Evolutionary conservation across 2,113 vertebrate genomes (phyloP), one percentile per base, ranked within the genome.

Genomic region (Lepidothrix coronata): DNA sequence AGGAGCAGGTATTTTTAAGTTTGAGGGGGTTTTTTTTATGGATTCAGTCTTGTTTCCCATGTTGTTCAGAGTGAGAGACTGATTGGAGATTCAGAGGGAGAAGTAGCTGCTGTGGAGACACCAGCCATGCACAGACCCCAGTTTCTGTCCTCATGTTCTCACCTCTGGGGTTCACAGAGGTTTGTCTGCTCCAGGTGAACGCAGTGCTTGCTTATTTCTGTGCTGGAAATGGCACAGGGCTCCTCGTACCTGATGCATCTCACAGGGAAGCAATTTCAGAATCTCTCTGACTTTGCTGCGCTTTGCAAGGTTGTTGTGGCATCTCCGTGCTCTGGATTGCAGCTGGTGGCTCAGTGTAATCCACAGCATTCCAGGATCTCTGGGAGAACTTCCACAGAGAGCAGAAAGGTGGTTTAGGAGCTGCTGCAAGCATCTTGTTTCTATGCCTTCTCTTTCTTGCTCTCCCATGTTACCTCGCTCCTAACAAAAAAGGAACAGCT

Each of bases 1-100:
- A 79, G 52, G 12, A 71, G 19, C 43, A 61, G 57, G 48, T 37
- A 14, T 33, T 80, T 86, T 63, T 1, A 5, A 39, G 30, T 35
- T 33, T 41, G 37, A 72, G 55, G 39, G 13, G 0, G 0, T 12
- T 51, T 75, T 52, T 16, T 51, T 33, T 22, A n/a, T 46, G 18
- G 25, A 49, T 79, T 80, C 52, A 67, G 9, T 79, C 33, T 55
- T 63, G 17, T 85, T 88, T 55, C 35, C 43, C 7, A 2, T 52
- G 3, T 61, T 44, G 33, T 72, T 59, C 67, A 48, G 41, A 46
- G 28, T 6, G 39, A 52, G 57, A 37, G 6, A 8, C 70, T 74
- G 31, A 2, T 3, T 67, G 65, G 48, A 81, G 25, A 37, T 30
- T 46, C 20, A 18, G 11, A 28, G 28, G 24, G 37, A 68, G 74